Percentiles rank a stretch among this genome's conserved stretches.
These are phyloP conservation scores for Heterochromis multidens DNA, from an alignment of 2,113 vertebrate genomes.

Conservation along the genomic window DNA sequence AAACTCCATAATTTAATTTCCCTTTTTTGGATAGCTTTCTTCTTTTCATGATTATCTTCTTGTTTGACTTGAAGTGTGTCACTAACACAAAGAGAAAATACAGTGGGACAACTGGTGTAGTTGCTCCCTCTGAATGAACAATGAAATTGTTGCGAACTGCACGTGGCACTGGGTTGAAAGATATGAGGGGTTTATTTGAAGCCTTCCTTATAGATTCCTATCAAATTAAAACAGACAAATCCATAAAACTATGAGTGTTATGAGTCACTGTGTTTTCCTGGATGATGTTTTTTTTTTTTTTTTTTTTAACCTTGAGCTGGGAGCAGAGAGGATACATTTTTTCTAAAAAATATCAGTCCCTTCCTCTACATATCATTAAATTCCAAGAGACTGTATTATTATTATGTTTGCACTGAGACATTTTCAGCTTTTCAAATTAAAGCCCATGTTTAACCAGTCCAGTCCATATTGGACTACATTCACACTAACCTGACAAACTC, in stretches of 20 bases:
- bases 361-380: not conserved
- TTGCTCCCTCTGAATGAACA: not conserved
- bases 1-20: no score
- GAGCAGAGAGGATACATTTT: not conserved
- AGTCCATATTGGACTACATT: not conserved
- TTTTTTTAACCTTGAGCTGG: not conserved
- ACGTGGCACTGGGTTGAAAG: not conserved
- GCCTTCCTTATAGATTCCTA: no score
- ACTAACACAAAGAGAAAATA: not conserved
- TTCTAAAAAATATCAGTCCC: not conserved
- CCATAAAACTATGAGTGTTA: not conserved
- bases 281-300: not conserved
- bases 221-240: no score
- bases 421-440: not conserved
- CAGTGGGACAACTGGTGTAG: not conserved
- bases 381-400: not conserved
- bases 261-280: not conserved
- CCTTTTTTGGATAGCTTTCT: not conserved
- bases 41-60: not conserved
- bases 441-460: not conserved
- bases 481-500: not conserved
- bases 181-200: not conserved
- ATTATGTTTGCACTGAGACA: not conserved
- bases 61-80: not conserved
- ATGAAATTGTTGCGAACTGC: not conserved